Conservation (phyloP, 1,140 invertebrate species). For the Dreissena polymorpha region DNA sequence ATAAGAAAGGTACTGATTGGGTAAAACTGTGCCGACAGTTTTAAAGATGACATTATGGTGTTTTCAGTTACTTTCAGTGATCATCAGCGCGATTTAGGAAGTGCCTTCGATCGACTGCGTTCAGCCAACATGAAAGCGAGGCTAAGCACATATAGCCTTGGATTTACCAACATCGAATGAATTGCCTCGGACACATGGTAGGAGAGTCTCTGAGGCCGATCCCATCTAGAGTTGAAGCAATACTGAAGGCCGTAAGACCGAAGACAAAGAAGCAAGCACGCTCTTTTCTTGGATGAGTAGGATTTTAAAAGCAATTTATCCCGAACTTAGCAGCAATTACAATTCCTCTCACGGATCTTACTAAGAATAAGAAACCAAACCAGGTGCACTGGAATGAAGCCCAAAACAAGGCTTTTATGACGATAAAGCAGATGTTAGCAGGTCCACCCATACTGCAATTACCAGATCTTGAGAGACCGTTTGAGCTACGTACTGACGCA, state of each 20-base stretch:
- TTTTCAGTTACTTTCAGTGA: conserved; percentile 8
- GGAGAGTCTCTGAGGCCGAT: conserved; percentile 70
- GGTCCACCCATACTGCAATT: neutral
- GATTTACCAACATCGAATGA: too few species aligned
- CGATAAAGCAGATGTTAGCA: neutral
- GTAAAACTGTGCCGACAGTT: too few species aligned
- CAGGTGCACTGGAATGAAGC: neutral
- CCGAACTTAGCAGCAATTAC: too few species aligned
- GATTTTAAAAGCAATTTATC: conserved; percentile 55
- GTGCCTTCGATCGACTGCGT: too few species aligned
- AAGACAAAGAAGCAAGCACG: too few species aligned
- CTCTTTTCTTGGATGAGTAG: conserved; percentile 55
- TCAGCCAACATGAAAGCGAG: conserved; percentile 43
- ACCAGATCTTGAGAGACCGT: neutral
- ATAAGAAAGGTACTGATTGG: too few species aligned
- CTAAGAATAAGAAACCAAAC: neutral
- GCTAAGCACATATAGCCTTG: conserved; percentile 59
- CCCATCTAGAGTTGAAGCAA: conserved; percentile 73
- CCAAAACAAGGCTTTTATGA: neutral
- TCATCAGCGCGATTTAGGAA: neutral
- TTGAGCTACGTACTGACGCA: neutral
- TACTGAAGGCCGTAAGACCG: conserved; percentile 69
- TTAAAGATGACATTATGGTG: too few species aligned
- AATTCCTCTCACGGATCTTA: too few species aligned
- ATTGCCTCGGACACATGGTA: conserved; percentile 58